These are phyloP conservation scores for Cancer borealis DNA, from an alignment of 2,888 invertebrate genomes.

Conservation along the genomic window DNA sequence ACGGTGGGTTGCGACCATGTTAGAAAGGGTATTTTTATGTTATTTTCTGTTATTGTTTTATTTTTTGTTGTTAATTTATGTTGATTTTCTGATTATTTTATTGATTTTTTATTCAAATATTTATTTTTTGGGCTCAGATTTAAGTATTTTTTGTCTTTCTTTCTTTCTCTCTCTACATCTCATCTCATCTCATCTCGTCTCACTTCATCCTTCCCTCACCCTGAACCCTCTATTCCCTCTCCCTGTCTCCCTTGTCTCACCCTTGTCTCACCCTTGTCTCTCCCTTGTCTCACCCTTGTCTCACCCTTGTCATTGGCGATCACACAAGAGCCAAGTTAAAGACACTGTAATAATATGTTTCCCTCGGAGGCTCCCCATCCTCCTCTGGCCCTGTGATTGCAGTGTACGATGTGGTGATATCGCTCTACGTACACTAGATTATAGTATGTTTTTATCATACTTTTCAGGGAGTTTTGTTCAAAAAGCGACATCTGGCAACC, in stretches of 20 bases:
- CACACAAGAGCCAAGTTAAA: constrained; percentile 69
- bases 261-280: background rate
- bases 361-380: constrained; percentile 45
- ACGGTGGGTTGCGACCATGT: background rate
- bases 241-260: background rate
- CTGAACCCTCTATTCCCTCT: background rate
- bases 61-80: background rate
- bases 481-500: too few relatives aligned
- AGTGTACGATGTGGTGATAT: constrained; percentile 59
- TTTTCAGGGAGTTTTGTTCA: too few relatives aligned
- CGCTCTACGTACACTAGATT: constrained; percentile 64
- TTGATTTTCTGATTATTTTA: background rate
- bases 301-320: constrained; percentile 63
- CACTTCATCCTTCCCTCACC: background rate
- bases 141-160: background rate
- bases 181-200: background rate
- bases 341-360: constrained; percentile 69
- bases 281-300: background rate
- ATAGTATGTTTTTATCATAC: constrained; percentile 9
- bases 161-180: background rate
- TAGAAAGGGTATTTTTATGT: background rate
- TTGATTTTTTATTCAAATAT: background rate
- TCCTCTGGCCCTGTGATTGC: constrained; percentile 50
- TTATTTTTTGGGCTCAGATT: background rate
- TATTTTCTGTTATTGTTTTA: background rate